phyloP scores from a whole-genome alignment of 2,797 vertebrate genomes.

The Hemibagrus guttatus region DNA sequence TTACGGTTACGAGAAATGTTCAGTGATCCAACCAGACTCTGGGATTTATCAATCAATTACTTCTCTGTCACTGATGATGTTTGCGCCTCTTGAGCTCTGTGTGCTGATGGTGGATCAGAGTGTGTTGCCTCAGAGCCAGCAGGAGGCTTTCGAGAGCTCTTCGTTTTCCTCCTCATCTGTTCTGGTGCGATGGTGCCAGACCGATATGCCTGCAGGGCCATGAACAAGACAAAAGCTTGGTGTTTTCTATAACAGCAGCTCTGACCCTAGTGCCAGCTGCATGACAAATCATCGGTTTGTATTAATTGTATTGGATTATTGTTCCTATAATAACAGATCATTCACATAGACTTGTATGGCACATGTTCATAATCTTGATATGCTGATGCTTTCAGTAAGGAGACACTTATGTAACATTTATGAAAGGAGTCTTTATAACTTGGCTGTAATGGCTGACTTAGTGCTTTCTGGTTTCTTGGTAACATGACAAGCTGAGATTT shows the following conservation, averaged over 20 bases:
- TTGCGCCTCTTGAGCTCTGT: constrained; percentile 26
- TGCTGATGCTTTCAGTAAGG: not conserved
- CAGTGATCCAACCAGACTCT: constrained; percentile 26
- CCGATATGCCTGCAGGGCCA: constrained; percentile 20
- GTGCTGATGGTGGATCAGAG: constrained; percentile 11
- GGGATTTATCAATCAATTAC: constrained; percentile 30
- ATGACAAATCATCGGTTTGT: not conserved
- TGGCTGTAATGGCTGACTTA: not conserved
- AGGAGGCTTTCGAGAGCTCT: constrained; percentile 30
- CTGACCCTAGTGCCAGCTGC: not conserved
- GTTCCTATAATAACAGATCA: not conserved
- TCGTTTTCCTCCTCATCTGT: constrained; percentile 12
- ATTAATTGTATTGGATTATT: not conserved
- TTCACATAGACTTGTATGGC: not conserved
- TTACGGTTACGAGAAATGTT: not conserved
- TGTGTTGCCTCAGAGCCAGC: constrained; percentile 29
- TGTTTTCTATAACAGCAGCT: not conserved
- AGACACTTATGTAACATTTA: not conserved
- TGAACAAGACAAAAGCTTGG: constrained; percentile 1
- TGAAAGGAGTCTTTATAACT: not conserved
- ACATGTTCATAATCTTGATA: not conserved
- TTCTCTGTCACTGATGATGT: constrained; percentile 21
- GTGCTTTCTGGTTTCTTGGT: not conserved
- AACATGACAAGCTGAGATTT: not conserved
- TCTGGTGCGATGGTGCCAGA: constrained; percentile 40